Evolutionary conservation across 2,888 invertebrate species (phyloP).

Genomic region (Aquatica leii): DNA sequence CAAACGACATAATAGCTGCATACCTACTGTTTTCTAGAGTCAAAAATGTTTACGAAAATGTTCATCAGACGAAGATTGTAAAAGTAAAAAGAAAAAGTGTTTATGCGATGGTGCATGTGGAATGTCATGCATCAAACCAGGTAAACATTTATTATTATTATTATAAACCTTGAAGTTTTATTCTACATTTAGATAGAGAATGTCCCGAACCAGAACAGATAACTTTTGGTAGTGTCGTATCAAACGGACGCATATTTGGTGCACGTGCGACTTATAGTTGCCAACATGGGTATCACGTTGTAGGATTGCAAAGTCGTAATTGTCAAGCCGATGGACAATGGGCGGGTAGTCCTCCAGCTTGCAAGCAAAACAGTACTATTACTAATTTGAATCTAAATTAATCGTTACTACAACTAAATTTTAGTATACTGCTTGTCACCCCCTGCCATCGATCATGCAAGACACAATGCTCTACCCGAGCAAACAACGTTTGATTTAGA

Average conservation of each 20-base stretch:
- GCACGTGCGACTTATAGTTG: slow-evolving; percentile 87
- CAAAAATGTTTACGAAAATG: slow-evolving; percentile 93
- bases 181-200: slow-evolving; percentile 73
- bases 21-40: slow-evolving; percentile 62
- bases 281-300: slow-evolving; percentile 87
- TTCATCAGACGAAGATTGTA: slow-evolving; percentile 93
- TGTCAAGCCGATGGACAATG: slow-evolving; percentile 94
- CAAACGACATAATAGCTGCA: not conserved
- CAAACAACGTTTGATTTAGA: slow-evolving; percentile 91
- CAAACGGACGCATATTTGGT: slow-evolving; percentile 82
- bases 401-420: slow-evolving; percentile 34
- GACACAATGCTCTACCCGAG: slow-evolving; percentile 87
- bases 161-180: too few species aligned
- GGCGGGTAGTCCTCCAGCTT: slow-evolving; percentile 84
- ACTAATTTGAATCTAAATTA: not conserved
- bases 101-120: slow-evolving; percentile 97
- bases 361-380: slow-evolving; percentile 80
- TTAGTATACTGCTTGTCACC: slow-evolving; percentile 85
- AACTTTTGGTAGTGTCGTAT: slow-evolving; percentile 77
- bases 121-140: slow-evolving; percentile 97
- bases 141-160: slow-evolving; percentile 63
- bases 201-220: slow-evolving; percentile 83
- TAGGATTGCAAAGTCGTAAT: slow-evolving; percentile 83
- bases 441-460: slow-evolving; percentile 83
- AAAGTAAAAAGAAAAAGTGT: slow-evolving; percentile 95